These are phyloP conservation scores for Brachylomia viminalis DNA, from an alignment of 2,888 invertebrate genomes.

Conservation along the genomic window DNA sequence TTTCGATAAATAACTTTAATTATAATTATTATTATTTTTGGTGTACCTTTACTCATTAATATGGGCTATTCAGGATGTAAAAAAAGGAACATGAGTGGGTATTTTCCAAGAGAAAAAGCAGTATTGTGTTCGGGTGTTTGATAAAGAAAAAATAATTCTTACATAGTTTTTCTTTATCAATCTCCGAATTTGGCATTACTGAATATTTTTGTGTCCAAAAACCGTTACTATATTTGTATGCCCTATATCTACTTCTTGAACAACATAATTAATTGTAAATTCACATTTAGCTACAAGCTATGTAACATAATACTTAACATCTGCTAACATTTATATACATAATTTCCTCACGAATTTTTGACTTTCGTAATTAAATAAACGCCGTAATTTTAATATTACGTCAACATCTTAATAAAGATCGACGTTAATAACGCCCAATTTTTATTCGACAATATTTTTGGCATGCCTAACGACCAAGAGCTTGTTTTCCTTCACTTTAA, in stretches of 20 bases:
- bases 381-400: background rate
- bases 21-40: no score
- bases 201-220: background rate
- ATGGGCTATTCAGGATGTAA: background rate
- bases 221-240: background rate
- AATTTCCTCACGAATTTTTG: background rate
- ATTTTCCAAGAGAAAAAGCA: background rate
- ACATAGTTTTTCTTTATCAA: no score
- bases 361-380: conserved; percentile 16
- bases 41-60: background rate
- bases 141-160: no score
- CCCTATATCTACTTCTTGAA: background rate
- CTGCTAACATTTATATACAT: background rate
- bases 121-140: no score
- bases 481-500: background rate
- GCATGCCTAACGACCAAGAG: background rate
- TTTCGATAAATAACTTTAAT: conserved; percentile 15
- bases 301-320: no score
- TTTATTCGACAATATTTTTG: no score
- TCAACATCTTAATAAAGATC: conserved; percentile 1
- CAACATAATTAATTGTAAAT: background rate
- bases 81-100: background rate
- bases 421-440: background rate
- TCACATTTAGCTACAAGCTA: background rate
- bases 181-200: background rate